Conservation (phyloP, 2,888 invertebrate species). For the Epinotia brunnichana region DNA sequence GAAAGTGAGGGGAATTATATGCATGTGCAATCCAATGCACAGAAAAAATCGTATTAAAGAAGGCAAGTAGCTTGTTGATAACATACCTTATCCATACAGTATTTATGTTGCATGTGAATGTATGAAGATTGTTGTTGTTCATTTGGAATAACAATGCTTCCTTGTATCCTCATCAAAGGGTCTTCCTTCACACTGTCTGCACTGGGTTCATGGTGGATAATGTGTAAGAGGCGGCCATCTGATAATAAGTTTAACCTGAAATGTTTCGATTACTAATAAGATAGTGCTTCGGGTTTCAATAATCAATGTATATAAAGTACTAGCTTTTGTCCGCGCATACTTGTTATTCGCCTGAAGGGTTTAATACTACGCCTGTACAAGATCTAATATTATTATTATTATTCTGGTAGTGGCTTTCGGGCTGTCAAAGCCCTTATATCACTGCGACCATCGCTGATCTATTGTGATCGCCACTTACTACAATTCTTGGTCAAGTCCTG, state of each 20-base stretch:
- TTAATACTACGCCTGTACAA: no score
- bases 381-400: no score
- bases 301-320: not conserved
- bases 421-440: no score
- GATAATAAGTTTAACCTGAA: conserved; percentile 85
- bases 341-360: no score
- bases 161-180: conserved; percentile 62
- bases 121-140: conserved; percentile 84
- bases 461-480: no score
- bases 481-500: no score
- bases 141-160: conserved; percentile 71
- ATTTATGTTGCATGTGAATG: conserved; percentile 89
- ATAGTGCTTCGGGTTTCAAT: no score
- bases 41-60: conserved; percentile 45
- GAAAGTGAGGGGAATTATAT: no score
- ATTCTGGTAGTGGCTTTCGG: no score
- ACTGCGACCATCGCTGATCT: no score
- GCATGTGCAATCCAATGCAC: no score
- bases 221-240: conserved; percentile 89
- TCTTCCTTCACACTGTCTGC: conserved; percentile 74
- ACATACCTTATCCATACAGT: conserved; percentile 91
- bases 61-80: conserved; percentile 24
- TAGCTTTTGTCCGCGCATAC: no score
- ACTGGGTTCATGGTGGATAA: conserved; percentile 84
- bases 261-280: conserved; percentile 33